Percentiles rank a stretch among this genome's conserved stretches.
Conservation (phyloP, 2,888 invertebrate genomes). For the Ligdia adustata region DNA sequence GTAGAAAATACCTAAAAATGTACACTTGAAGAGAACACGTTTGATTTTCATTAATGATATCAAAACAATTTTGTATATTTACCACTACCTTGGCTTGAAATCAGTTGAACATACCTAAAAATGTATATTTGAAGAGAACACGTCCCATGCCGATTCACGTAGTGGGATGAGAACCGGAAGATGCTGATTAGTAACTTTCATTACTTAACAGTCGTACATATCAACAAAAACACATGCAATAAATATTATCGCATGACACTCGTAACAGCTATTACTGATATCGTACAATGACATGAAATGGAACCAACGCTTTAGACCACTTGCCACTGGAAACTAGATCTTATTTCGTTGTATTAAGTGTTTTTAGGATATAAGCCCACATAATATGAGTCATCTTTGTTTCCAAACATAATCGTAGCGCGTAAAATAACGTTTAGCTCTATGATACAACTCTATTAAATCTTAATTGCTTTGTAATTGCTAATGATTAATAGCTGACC, state of each 20-base stretch:
- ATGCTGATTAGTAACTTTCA: too few relatives aligned
- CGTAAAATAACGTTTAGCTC: constrained; percentile 2
- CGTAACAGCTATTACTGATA: constrained; percentile 34
- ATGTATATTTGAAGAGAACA: too few relatives aligned
- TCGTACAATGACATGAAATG: constrained; percentile 37
- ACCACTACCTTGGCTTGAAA: too few relatives aligned
- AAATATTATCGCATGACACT: constrained; percentile 25
- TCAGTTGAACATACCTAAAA: too few relatives aligned
- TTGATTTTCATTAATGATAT: too few relatives aligned
- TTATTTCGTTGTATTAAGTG: constrained; percentile 11
- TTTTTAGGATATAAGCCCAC: neutral
- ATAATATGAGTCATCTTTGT: constrained; percentile 28
- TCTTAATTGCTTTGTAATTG: constrained; percentile 5
- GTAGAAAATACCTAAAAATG: too few relatives aligned
- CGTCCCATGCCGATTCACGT: too few relatives aligned
- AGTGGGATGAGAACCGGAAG: too few relatives aligned
- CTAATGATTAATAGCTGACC: neutral
- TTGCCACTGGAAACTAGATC: constrained; percentile 14
- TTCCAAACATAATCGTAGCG: constrained; percentile 21
- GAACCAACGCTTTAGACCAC: constrained; percentile 5
- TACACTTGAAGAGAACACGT: too few relatives aligned
- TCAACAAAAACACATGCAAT: constrained; percentile 29
- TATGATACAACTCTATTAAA: constrained; percentile 9
- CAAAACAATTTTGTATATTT: too few relatives aligned
- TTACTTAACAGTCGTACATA: too few relatives aligned